Conservation (phyloP, 2,113 vertebrate genomes). For the Nothoprocta perdicaria region DNA sequence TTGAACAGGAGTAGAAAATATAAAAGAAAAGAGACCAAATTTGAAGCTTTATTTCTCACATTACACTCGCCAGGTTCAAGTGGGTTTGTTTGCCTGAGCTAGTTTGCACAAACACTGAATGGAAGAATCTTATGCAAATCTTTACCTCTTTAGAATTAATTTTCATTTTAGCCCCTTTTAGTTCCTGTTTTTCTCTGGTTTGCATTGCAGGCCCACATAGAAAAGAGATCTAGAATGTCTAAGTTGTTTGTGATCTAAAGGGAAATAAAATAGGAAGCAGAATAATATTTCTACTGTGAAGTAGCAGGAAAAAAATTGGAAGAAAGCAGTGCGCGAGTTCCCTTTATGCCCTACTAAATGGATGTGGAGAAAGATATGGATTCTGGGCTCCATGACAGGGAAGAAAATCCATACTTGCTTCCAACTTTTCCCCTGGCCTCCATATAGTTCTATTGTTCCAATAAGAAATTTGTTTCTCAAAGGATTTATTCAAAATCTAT, state of each 20-base stretch:
- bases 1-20: constrained; percentile 54
- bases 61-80: constrained; percentile 72
- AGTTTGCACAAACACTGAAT: constrained; percentile 41
- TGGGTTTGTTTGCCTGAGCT: constrained; percentile 69
- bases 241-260: not conserved
- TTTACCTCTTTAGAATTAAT: constrained; percentile 14
- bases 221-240: not conserved
- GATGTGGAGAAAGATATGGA: constrained; percentile 78
- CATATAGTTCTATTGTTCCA: constrained; percentile 40
- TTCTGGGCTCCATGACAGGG: constrained; percentile 77
- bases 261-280: constrained; percentile 28
- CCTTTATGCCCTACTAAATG: constrained; percentile 71
- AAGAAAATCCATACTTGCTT: constrained; percentile 80
- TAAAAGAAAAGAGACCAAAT: constrained; percentile 62
- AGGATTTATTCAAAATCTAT: constrained; percentile 64
- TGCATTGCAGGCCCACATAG: not conserved
- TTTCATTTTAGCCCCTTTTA: constrained; percentile 20
- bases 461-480: constrained; percentile 52
- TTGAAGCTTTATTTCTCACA: constrained; percentile 71
- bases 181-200: not conserved
- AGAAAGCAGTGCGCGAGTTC: constrained; percentile 38
- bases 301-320: constrained; percentile 24
- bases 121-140: constrained; percentile 50
- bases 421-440: constrained; percentile 50
- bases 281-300: constrained; percentile 28